phyloP scores from a whole-genome alignment of 2,888 invertebrate genomes.

The Amorpha juglandis region DNA sequence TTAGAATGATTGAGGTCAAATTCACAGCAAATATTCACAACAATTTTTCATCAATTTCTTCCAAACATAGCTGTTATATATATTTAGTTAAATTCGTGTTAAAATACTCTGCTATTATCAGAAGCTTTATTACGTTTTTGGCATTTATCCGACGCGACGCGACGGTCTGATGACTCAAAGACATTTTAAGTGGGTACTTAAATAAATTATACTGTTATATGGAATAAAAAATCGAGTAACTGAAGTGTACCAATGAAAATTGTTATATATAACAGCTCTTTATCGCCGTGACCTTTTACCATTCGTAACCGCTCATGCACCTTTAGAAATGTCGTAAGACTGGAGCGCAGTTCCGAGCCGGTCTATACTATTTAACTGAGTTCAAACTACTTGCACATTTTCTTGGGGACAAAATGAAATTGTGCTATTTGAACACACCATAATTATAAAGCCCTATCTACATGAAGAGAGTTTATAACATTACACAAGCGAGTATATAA shows the following conservation, averaged over 20 bases:
- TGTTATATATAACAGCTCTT: constrained; percentile 17
- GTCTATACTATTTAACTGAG: neutral
- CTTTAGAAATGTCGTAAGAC: constrained; percentile 30
- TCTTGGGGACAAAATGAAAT: neutral
- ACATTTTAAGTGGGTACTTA: too few relatives aligned
- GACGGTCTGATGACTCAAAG: too few relatives aligned
- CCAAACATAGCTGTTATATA: too few relatives aligned
- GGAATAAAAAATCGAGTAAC: neutral
- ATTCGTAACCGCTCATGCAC: constrained; percentile 20
- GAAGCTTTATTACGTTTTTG: too few relatives aligned
- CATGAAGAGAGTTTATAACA: neutral
- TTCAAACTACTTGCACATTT: constrained; percentile 6
- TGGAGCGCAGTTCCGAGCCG: neutral
- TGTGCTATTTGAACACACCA: neutral
- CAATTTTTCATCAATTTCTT: too few relatives aligned
- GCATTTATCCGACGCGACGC: too few relatives aligned
- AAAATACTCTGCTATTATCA: too few relatives aligned
- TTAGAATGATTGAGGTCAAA: too few relatives aligned
- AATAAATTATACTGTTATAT: too few relatives aligned
- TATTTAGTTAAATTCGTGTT: too few relatives aligned
- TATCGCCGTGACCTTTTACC: constrained; percentile 26
- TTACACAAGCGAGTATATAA: too few relatives aligned
- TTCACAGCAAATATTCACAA: too few relatives aligned
- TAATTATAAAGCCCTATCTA: neutral
- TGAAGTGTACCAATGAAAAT: neutral